These are phyloP conservation scores for Uria aalge DNA, from an alignment of 2,113 vertebrate species.

Conservation along the genomic window DNA sequence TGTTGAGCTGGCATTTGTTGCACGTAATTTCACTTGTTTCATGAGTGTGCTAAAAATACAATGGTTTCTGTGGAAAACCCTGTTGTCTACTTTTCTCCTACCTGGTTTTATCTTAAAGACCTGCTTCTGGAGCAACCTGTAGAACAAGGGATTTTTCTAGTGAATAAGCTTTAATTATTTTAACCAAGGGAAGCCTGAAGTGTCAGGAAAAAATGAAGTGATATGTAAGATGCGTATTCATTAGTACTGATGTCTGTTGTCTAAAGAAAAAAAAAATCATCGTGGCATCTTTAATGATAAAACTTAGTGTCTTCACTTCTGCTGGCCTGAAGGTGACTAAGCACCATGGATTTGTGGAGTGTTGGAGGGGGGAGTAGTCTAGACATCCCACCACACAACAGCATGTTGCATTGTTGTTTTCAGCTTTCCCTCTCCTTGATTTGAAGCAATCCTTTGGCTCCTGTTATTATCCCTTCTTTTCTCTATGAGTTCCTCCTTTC, in stretches of 20 bases:
- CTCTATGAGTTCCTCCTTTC: background rate
- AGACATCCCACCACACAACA: background rate
- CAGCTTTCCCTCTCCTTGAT: background rate
- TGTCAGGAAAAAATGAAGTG: background rate
- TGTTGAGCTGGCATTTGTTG: background rate
- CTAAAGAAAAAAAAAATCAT: background rate
- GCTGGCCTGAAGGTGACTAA: background rate
- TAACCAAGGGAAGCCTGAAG: background rate
- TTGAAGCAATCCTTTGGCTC: background rate
- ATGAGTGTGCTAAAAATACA: background rate
- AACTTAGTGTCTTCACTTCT: background rate
- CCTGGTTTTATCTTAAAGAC: background rate
- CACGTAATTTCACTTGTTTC: background rate
- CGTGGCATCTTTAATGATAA: background rate
- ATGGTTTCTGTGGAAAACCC: background rate
- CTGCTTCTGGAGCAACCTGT: background rate
- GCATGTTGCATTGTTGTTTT: accelerated
- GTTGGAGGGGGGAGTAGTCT: no score
- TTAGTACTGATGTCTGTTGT: background rate
- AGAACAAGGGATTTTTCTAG: background rate
- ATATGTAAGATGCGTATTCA: background rate
- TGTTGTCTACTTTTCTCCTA: background rate
- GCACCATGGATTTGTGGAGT: background rate
- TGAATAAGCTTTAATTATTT: background rate
- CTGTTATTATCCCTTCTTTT: background rate